These are phyloP conservation scores for Pyrrhosoma nymphula DNA, from an alignment of 2,888 invertebrate genomes.

Conservation along the genomic window DNA sequence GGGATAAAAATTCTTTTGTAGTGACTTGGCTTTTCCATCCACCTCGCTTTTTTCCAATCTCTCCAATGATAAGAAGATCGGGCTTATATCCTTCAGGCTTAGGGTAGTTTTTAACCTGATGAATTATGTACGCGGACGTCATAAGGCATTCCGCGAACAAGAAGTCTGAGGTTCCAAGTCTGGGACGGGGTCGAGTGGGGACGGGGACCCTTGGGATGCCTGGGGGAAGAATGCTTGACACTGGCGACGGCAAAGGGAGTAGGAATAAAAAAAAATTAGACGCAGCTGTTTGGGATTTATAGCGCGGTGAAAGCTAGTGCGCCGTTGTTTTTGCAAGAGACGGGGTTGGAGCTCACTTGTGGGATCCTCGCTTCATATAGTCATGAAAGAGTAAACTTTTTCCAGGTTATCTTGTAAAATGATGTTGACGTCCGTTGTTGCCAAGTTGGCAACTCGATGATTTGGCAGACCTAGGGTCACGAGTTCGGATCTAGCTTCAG, in stretches of 20 bases:
- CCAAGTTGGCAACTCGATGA: no score
- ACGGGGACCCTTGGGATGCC: neutral
- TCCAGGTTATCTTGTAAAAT: no score
- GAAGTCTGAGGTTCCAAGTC: neutral
- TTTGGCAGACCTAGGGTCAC: no score
- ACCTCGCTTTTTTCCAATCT: neutral
- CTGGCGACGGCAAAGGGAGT: neutral
- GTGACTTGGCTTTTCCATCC: neutral
- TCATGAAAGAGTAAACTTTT: no score
- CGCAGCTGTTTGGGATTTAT: slow-evolving; percentile 2
- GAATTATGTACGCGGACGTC: slow-evolving; percentile 18
- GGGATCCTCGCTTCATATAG: neutral
- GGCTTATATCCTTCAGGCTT: neutral
- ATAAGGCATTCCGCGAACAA: neutral
- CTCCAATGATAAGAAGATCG: neutral
- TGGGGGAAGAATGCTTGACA: neutral
- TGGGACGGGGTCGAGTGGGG: neutral
- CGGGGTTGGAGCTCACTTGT: neutral
- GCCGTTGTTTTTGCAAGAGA: neutral
- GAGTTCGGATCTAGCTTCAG: no score
- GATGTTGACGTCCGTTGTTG: no score
- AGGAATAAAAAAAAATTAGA: neutral
- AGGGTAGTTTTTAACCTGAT: neutral
- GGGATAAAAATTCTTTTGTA: neutral
- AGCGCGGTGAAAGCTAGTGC: neutral